Conservation (phyloP, 2,797 vertebrate genomes). For the Sebastes oblongus region DNA sequence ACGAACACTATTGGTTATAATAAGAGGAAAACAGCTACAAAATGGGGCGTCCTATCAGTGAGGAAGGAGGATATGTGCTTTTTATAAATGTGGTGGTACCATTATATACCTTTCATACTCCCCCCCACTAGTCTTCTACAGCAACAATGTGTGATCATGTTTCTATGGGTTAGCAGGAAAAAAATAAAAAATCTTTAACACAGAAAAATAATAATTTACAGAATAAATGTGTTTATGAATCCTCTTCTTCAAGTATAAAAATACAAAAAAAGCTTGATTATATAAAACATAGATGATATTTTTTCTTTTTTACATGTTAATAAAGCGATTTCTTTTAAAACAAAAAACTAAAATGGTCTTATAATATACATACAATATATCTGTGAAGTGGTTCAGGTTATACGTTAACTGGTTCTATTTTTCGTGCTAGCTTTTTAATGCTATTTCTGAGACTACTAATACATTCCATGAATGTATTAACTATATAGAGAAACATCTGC, state of each 20-base stretch:
- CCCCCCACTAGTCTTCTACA: background rate
- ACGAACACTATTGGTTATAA: conserved; percentile 65
- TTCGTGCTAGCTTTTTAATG: conserved; percentile 44
- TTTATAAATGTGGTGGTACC: conserved; percentile 18
- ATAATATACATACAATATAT: conserved; percentile 73
- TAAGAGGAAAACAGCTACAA: conserved; percentile 64
- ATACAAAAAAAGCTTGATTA: conserved; percentile 85
- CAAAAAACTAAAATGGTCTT: conserved; percentile 70
- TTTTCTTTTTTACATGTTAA: conserved; percentile 79
- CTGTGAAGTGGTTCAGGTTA: conserved; percentile 49
- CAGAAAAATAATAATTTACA: conserved; percentile 76
- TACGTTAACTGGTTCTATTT: conserved; percentile 29
- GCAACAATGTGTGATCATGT: conserved; percentile 39
- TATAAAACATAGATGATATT: conserved; percentile 83
- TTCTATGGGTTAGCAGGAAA: conserved; percentile 43
- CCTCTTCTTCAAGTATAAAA: conserved; percentile 82
- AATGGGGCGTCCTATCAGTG: conserved; percentile 40
- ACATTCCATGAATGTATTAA: conserved; percentile 59
- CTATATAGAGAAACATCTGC: conserved; percentile 24
- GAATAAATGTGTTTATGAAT: conserved; percentile 73
- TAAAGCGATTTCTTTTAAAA: conserved; percentile 68
- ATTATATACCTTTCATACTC: background rate
- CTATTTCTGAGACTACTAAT: conserved; percentile 50
- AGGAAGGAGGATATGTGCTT: conserved; percentile 57
- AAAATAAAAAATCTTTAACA: conserved; percentile 60